Conservation (phyloP, 2,888 invertebrate genomes). For the Teleogryllus oceanicus region DNA sequence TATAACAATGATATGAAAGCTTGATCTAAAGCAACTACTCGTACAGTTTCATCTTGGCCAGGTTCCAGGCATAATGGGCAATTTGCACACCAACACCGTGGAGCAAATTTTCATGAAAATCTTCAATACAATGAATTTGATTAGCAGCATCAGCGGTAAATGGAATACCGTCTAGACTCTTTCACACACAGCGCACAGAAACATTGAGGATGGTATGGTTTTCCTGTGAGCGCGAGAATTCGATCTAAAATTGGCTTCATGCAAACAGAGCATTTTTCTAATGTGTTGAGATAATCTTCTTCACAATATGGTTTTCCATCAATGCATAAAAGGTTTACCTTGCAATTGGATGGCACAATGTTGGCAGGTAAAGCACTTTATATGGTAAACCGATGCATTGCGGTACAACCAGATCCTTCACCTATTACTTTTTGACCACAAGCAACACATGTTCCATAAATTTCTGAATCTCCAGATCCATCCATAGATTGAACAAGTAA, state of each 20-base stretch:
- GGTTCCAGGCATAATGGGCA: conserved; percentile 97
- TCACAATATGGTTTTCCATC: conserved; percentile 94
- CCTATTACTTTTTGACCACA: conserved; percentile 90
- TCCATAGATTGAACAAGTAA: conserved; percentile 85
- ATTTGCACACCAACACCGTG: conserved; percentile 94
- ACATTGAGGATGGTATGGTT: conserved; percentile 96
- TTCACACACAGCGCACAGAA: conserved; percentile 93
- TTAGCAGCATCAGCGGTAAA: conserved; percentile 99
- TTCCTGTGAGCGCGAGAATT: conserved; percentile 95
- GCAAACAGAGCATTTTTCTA: conserved; percentile 98
- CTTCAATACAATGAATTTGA: conserved; percentile 97
- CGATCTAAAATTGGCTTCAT: conserved; percentile 89
- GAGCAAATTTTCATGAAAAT: conserved; percentile 98
- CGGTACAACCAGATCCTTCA: conserved; percentile 94
- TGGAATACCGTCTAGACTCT: conserved; percentile 95
- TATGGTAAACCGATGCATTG: conserved; percentile 97
- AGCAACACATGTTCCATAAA: conserved; percentile 75
- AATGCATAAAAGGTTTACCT: conserved; percentile 92
- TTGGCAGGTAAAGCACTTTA: conserved; percentile 89
- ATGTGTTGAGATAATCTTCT: conserved; percentile 88
- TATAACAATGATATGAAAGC: conserved; percentile 96
- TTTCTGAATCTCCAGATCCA: conserved; percentile 60
- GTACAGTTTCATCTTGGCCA: conserved; percentile 94
- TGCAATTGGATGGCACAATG: conserved; percentile 83
- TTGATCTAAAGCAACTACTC: conserved; percentile 95